These are phyloP conservation scores for Drosophila acutilabella DNA, from an alignment of 2,888 invertebrate species.

Conservation along the genomic window DNA sequence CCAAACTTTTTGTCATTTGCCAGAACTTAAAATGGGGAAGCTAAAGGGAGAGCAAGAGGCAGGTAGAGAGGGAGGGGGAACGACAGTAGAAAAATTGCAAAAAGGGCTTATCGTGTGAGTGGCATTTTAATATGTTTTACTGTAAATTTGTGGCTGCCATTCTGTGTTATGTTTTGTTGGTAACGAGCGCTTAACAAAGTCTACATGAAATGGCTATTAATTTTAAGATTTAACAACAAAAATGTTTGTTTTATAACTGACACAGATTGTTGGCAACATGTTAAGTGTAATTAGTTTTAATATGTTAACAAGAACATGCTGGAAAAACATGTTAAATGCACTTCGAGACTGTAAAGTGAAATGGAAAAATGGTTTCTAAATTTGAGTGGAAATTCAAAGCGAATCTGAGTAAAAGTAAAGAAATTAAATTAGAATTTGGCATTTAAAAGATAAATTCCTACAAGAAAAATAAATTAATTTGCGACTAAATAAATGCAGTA, in stretches of 20 bases:
- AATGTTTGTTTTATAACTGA: constrained; percentile 37
- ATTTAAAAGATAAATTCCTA: neutral
- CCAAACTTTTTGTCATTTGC: constrained; percentile 53
- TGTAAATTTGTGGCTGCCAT: constrained; percentile 53
- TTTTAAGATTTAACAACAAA: constrained; percentile 55
- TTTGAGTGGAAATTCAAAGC: neutral
- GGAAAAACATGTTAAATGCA: neutral
- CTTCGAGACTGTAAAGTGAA: neutral
- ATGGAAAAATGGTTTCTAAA: neutral
- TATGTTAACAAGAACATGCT: constrained; percentile 2
- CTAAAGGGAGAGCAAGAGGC: neutral
- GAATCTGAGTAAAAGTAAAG: too few relatives aligned
- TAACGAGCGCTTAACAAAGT: constrained; percentile 37
- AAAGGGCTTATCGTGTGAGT: constrained; percentile 74
- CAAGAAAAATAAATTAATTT: too few relatives aligned
- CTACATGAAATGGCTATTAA: constrained; percentile 75
- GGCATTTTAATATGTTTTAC: constrained; percentile 77
- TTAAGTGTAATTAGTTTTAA: constrained; percentile 20
- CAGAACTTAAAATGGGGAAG: neutral
- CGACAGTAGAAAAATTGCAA: constrained; percentile 16
- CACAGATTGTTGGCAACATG: constrained; percentile 18
- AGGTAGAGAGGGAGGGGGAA: neutral
- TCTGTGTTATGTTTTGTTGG: constrained; percentile 38
- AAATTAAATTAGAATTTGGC: too few relatives aligned
- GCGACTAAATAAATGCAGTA: too few relatives aligned